Evolutionary conservation across 1,140 invertebrate species (phyloP).

Genomic region (Galleria mellonella): DNA sequence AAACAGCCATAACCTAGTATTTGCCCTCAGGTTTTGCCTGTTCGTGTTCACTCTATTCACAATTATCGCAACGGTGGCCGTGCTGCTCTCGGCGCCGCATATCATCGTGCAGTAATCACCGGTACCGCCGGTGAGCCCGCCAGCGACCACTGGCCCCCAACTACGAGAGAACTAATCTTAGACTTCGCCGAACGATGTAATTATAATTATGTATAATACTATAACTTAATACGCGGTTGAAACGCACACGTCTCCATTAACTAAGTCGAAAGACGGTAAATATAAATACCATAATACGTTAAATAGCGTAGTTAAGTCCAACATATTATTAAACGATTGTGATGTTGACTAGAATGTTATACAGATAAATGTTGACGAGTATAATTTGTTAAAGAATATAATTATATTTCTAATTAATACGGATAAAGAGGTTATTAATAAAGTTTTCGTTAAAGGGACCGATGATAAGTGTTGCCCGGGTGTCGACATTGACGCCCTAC

Average conservation of each 20-base stretch:
- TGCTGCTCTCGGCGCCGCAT: conserved; percentile 94
- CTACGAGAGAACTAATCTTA: conserved; percentile 64
- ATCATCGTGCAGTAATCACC: conserved; percentile 91
- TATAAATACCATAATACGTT: conserved; percentile 36
- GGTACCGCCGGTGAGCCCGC: conserved; percentile 50
- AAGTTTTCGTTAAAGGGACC: conserved; percentile 26
- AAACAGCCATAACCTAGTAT: no score
- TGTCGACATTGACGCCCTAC: no score
- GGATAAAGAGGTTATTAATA: conserved; percentile 40
- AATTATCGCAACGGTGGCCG: conserved; percentile 94
- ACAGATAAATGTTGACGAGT: conserved; percentile 57
- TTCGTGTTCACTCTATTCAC: conserved; percentile 98
- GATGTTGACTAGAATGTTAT: conserved; percentile 65
- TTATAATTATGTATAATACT: conserved; percentile 44
- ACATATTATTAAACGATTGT: conserved; percentile 57
- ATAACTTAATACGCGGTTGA: conserved; percentile 46
- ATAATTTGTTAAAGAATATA: conserved; percentile 64
- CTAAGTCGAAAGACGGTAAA: conserved; percentile 61
- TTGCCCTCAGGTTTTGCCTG: conserved; percentile 87
- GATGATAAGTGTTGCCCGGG: not conserved
- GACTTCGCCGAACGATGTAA: conserved; percentile 27
- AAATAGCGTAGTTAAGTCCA: conserved; percentile 51
- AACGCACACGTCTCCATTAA: conserved; percentile 62
- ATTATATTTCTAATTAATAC: conserved; percentile 51
- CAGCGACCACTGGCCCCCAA: conserved; percentile 12